Evolutionary conservation across 1,140 invertebrate species (phyloP), one percentile per base, ranked within the genome.

Genomic region (Zaprionus africanus): DNA sequence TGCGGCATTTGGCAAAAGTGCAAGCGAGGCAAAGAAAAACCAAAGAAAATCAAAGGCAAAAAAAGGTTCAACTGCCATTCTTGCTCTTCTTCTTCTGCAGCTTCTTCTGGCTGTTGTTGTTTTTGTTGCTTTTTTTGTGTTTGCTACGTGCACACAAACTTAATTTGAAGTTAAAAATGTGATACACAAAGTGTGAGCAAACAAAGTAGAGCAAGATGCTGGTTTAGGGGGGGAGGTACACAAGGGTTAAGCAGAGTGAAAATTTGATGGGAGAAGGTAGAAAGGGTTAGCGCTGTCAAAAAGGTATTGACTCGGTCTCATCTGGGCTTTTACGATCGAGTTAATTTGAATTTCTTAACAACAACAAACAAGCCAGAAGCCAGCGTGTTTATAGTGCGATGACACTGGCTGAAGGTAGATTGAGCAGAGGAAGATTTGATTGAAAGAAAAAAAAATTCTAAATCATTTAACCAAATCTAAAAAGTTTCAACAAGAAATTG

Each of bases 141-240:
- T 88, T 88, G 85, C 81, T 84, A 88, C 84, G 84, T 88, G 84
- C 81, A 88, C 84, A 88, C 85, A 90, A 88, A 84, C 84, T 90
- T 88, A 88, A 88, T 88, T 88, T 90, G 71, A 90, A 88, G 83
- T 86, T 86, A 86, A 86, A 76, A 86, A 86, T 86, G 82, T 86
- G 70, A 68, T 74, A 74, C 68, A 88, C 68, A 88, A 88, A 85
- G 78, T 81, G 82, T 81, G 70, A 41, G 74, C 49, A 73, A 77
- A 76, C 70, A 73, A 67, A 73, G 64, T 59, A 43, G 26, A 22
- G 13, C 26, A 46, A 59, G 67, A 73, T 41, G 72, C 51, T n/a
- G 31, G 31, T 0, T 11, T 34, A 9, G 4, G 31, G 36, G 13
- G 43, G 63, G 36, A 26, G 36, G 38, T 5, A n/a, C 15, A 41